A percentile compares a stretch with the other conserved stretches of the same genome.
These are phyloP conservation scores for Tokudaia muenninki DNA, from an alignment of 2,797 vertebrate species.

Conservation along the genomic window DNA sequence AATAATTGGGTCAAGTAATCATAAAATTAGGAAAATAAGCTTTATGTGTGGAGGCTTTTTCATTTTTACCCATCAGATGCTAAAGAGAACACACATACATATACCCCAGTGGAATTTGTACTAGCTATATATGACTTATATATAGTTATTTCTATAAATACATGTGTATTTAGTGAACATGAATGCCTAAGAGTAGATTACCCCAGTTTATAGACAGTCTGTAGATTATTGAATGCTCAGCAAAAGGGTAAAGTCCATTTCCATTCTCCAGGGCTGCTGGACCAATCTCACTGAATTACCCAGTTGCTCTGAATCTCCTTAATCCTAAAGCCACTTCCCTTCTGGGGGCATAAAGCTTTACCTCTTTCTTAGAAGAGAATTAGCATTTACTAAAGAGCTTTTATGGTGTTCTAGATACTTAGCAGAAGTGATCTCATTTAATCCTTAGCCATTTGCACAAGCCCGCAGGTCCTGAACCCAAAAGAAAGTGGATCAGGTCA, in stretches of 20 bases:
- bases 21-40: slow-evolving; percentile 34
- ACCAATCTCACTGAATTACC: not conserved
- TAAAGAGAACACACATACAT: not conserved
- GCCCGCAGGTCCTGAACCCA: not conserved
- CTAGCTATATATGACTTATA: not conserved
- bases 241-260: slow-evolving; percentile 33
- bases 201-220: not conserved
- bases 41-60: slow-evolving; percentile 18
- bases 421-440: slow-evolving; percentile 57
- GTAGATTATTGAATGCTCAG: not conserved
- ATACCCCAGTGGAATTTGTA: slow-evolving; percentile 14
- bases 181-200: slow-evolving; percentile 31
- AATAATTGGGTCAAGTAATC: not conserved
- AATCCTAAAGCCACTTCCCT: slow-evolving; percentile 54
- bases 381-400: slow-evolving; percentile 62
- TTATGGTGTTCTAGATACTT: slow-evolving; percentile 1
- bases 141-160: not conserved
- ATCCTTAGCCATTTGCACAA: slow-evolving; percentile 50
- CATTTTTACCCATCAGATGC: slow-evolving; percentile 32
- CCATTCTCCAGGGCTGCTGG: not conserved
- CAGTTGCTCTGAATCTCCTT: slow-evolving; percentile 42
- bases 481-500: slow-evolving; percentile 60
- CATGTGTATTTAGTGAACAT: slow-evolving; percentile 12
- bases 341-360: slow-evolving; percentile 16
- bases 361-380: slow-evolving; percentile 56